Base-by-base conservation (phyloP, 2,888 invertebrate genomes). In the Brachypterus glaber region DNA sequence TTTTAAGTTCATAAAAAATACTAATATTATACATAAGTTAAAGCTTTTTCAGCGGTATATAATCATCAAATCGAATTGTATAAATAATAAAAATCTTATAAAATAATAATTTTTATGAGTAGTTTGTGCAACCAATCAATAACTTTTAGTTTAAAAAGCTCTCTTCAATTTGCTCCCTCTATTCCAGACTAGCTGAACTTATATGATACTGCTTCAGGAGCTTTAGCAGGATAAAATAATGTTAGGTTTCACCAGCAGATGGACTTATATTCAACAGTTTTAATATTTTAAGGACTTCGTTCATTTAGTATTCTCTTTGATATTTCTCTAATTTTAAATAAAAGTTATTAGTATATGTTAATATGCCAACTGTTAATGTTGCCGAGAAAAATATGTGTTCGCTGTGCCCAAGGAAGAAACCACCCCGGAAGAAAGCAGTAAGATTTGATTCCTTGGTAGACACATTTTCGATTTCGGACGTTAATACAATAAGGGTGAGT, bases 371-470 rank as follows among this genome's bases (percentile, higher is more conserved):
- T 33, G 64, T 62, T 44, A 60, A 56, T 45, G 58, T 59, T 44
- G 54, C 60, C 46, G 55, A 63, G 46, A 58, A 63, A 55, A 68
- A 66, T 56, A 76, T 76, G 76, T 76, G 75, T 62, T 75, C 74
- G 47, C 61, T 75, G 53, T 76, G 74, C 60, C 72, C 74, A 45
- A 66, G 71, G 44, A 67, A 68, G 55, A 73, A 71, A 59, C 65
- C 69, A 46, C 59, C 67, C 43, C 62, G 68, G 37, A 74, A 74
- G 58, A 76, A 75, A 57, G 66, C 74, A 42, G 76, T 76, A 17
- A 66, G 76, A 36, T 76, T 76, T 57, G 74, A 76, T 59, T 74
- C 76, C 5, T 65, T 72, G 49, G 74, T 76, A 52, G 76, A 76
- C 55, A 76, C 76, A 14, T 76, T 73, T 53, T 75, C 75, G 39